Evolutionary conservation across 2,113 vertebrate species (phyloP).

Genomic region (Pachypanchax playfairii): DNA sequence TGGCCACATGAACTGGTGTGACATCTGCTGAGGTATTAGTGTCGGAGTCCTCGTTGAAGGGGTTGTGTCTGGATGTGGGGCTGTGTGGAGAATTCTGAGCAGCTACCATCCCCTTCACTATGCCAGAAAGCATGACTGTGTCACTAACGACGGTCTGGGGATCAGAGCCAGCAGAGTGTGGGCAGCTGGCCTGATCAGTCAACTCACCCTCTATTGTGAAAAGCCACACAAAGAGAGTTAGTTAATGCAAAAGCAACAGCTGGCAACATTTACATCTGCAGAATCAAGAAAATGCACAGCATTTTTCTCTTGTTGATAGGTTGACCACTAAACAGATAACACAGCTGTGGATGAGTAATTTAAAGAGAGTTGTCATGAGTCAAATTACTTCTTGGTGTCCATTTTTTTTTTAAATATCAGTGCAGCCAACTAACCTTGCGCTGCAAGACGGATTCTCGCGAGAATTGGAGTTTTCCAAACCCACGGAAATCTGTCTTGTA

Average conservation of each 20-base stretch:
- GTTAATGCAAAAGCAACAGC: constrained; percentile 1
- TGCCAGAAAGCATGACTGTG: constrained; percentile 58
- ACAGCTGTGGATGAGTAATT: background rate
- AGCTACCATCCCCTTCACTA: constrained; percentile 36
- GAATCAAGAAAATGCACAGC: constrained; percentile 41
- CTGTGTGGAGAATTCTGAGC: constrained; percentile 69
- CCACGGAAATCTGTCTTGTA: no score
- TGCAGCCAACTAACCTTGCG: constrained; percentile 17
- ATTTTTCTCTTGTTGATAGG: constrained; percentile 3
- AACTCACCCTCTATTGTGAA: constrained; percentile 88
- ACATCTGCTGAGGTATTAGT: constrained; percentile 83
- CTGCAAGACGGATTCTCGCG: no score
- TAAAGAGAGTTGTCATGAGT: background rate
- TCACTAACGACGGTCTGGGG: constrained; percentile 78
- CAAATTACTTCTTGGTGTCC: background rate
- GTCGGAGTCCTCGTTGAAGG: constrained; percentile 88
- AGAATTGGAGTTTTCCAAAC: no score
- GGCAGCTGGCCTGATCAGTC: constrained; percentile 89
- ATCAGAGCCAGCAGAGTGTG: constrained; percentile 83
- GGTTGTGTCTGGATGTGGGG: constrained; percentile 89
- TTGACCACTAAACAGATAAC: background rate
- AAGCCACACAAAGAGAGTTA: constrained; percentile 20
- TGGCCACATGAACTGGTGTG: constrained; percentile 84
- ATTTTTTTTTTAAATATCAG: background rate
- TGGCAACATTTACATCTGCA: background rate